These are phyloP conservation scores for Coecobrya sp. DNA, from an alignment of 2,888 invertebrate genomes.

Conservation along the genomic window DNA sequence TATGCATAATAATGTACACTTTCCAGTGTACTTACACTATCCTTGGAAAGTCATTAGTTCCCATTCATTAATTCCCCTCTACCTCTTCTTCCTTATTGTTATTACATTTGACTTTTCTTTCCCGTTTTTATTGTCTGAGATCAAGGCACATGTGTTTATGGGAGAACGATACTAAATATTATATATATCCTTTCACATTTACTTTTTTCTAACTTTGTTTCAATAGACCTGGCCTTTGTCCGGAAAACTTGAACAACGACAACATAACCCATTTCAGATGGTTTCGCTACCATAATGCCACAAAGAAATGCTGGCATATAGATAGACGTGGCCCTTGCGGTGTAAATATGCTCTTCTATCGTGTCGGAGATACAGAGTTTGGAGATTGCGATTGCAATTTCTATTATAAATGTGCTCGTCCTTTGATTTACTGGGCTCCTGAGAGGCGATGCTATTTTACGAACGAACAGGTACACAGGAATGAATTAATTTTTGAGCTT, in stretches of 20 bases:
- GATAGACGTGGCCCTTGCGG: slow-evolving; percentile 85
- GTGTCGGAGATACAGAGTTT: slow-evolving; percentile 82
- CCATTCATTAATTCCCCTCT: slow-evolving; percentile 34
- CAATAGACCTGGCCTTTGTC: slow-evolving; percentile 77
- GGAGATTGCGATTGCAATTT: slow-evolving; percentile 85
- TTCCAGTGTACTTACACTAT: neutral
- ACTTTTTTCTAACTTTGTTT: neutral
- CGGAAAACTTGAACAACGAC: slow-evolving; percentile 82
- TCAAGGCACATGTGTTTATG: slow-evolving; percentile 3
- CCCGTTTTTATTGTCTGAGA: neutral
- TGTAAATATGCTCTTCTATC: slow-evolving; percentile 84
- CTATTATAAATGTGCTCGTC: slow-evolving; percentile 84
- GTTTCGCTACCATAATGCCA: slow-evolving; percentile 84
- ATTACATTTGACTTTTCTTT: slow-evolving; percentile 3
- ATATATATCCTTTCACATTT: neutral
- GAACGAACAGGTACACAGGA: slow-evolving; percentile 82
- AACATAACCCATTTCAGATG: slow-evolving; percentile 80
- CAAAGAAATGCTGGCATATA: slow-evolving; percentile 83
- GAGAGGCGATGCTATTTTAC: slow-evolving; percentile 84
- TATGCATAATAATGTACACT: neutral
- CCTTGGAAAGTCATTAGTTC: slow-evolving; percentile 6
- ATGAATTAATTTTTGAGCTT: slow-evolving; percentile 39
- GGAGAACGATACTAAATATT: neutral
- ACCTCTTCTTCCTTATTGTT: neutral
- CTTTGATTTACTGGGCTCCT: slow-evolving; percentile 84